phyloP scores from a whole-genome alignment of 1,140 invertebrate genomes.

The Panagrolaimus sp. region DNA sequence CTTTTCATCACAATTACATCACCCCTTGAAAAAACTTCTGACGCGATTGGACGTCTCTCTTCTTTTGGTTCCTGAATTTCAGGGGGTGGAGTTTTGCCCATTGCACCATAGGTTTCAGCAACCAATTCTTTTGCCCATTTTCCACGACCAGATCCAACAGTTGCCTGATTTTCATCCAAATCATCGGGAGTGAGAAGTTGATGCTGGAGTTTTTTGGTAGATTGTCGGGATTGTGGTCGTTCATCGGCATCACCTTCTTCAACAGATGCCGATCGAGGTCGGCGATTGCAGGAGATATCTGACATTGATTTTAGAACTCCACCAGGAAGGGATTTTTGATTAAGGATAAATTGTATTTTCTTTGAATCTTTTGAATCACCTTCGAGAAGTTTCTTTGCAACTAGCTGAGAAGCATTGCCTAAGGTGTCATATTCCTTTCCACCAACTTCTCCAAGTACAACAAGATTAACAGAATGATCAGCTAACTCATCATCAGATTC shows the following conservation, averaged over 20 bases:
- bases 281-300: conserved; percentile 41
- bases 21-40: conserved; percentile 25
- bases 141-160: conserved; percentile 51
- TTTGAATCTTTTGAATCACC: conserved; percentile 3
- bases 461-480: conserved; percentile 53
- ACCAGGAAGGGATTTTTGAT: conserved; percentile 19
- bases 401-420: conserved; percentile 7
- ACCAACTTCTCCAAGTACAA: conserved; percentile 49
- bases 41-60: conserved; percentile 18
- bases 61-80: conserved; percentile 17
- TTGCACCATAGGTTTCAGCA: conserved; percentile 34
- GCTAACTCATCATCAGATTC: conserved; percentile 49
- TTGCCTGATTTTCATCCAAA: conserved; percentile 47
- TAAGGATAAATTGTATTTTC: not conserved
- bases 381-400: conserved; percentile 21
- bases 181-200: not conserved
- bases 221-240: conserved; percentile 11
- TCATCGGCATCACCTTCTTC: conserved; percentile 7
- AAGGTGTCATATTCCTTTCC: conserved; percentile 24
- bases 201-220: not conserved
- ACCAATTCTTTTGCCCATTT: conserved; percentile 57
- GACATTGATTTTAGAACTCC: conserved; percentile 50
- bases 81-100: conserved; percentile 21
- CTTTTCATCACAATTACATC: conserved; percentile 32
- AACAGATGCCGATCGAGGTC: conserved; percentile 2